Evolutionary conservation across 2,113 vertebrate genomes (phyloP), one percentile per base, ranked within the genome.

Genomic region (Aepyceros melampus): DNA sequence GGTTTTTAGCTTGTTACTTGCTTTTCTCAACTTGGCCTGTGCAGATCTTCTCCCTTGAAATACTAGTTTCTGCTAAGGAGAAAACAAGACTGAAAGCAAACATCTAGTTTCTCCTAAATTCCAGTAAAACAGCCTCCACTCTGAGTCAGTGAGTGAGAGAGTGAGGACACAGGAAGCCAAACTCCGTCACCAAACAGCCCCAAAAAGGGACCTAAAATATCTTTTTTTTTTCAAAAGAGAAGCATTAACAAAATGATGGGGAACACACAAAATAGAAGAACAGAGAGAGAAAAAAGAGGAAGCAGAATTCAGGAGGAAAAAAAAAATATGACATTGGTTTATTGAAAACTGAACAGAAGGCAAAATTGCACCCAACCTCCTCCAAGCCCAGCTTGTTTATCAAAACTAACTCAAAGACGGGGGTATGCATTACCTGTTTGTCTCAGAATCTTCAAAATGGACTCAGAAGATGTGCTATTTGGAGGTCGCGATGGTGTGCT

Each of bases 261-360:
- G 95, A 98, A 98, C 94, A 98, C 15, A 82, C 88, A 96, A 98
- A 98, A 98, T 96, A 97, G 96, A 98, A 98, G 98, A 98, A 98
- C 98, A 98, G 98, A 97, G 67, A 98, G 93, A 97, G 64, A 64
- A 89, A 19, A 98, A 98, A 97, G 95, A 85, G 96, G 98, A 98
- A 98, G 97, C 87, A 90, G 74, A 92, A 86, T 81, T 97, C 33
- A 89, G 62, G 62, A 58, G 93, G 94, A 49, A 71, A 81, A 96
- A 88, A 90, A 96, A 84, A 88, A 47, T 31, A 6, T 87, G 90
- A 55, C 94, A 36, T 84, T 67, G 36, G 40, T 94, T 91, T 93
- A 92, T n/a, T 67, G 67, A 94, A 92, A 74, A 40, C n/a, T 53
- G 81, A 89, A 86, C 71, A 67, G 55, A 96, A 82, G 36, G 58